Percentiles rank a stretch among this genome's conserved stretches.
These are phyloP conservation scores for Actenoides lindsayi DNA, from an alignment of 2,113 vertebrate genomes.

Conservation along the genomic window DNA sequence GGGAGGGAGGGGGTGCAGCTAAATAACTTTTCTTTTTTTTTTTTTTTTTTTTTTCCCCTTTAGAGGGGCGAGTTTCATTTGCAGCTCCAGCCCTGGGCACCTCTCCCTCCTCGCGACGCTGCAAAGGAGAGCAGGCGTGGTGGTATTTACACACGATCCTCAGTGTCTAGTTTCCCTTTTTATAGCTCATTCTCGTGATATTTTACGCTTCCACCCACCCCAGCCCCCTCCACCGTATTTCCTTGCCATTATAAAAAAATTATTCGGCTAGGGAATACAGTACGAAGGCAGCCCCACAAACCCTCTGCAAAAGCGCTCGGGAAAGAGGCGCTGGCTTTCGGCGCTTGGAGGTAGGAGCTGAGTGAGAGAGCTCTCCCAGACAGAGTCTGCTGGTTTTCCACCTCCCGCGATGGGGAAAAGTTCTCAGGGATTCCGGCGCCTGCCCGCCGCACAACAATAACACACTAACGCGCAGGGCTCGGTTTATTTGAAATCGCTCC, in stretches of 20 bases:
- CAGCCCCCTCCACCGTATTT: not conserved
- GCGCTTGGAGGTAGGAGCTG: not conserved
- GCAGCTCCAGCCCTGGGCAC: not conserved
- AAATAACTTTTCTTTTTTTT: not conserved
- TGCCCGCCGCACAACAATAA: conserved; percentile 10
- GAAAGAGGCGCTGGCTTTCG: not conserved
- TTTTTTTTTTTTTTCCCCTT: not conserved
- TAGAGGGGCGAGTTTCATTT: not conserved
- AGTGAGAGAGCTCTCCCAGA: not conserved
- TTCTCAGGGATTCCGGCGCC: conserved; percentile 25
- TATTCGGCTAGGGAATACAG: not conserved
- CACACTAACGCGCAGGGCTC: not conserved
- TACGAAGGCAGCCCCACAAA: not conserved
- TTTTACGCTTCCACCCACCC: not conserved
- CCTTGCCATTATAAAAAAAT: not conserved
- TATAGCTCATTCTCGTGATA: not conserved
- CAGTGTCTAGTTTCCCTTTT: not conserved
- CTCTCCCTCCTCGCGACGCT: not conserved
- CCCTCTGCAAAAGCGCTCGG: not conserved
- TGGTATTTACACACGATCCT: not conserved
- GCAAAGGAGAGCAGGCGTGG: not conserved
- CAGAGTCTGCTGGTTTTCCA: not conserved
- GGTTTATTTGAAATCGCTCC: conserved; percentile 33
- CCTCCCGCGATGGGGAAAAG: not conserved
- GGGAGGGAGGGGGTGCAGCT: too few relatives aligned